Evolutionary conservation across 2,888 invertebrate species (phyloP).

Genomic region (Acronicta psi): DNA sequence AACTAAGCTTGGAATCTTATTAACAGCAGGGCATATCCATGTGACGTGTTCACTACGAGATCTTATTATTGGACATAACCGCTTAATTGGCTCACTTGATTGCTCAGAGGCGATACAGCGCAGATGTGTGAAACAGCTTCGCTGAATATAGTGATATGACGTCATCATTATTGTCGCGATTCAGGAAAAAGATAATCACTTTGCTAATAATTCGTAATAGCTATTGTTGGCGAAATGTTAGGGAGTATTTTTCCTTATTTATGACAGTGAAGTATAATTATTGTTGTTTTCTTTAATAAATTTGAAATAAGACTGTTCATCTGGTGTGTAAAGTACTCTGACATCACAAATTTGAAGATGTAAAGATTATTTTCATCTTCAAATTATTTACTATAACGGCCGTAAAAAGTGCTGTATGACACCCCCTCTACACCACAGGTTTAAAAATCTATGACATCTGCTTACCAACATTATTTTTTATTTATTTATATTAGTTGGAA

Average conservation of each 20-base stretch:
- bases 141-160: slow-evolving; percentile 7
- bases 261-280: neutral
- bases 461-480: too few species aligned
- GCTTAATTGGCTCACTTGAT: slow-evolving; percentile 56
- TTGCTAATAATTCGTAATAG: neutral
- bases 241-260: neutral
- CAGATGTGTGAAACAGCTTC: slow-evolving; percentile 43
- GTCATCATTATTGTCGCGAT: slow-evolving; percentile 3
- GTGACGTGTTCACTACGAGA: slow-evolving; percentile 50
- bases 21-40: slow-evolving; percentile 50
- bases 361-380: too few species aligned
- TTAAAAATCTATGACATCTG: too few species aligned
- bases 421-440: too few species aligned
- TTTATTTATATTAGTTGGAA: too few species aligned
- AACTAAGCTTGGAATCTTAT: slow-evolving; percentile 46
- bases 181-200: neutral
- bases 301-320: too few species aligned
- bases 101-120: slow-evolving; percentile 36
- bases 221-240: neutral
- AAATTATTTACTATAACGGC: too few species aligned
- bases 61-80: slow-evolving; percentile 61
- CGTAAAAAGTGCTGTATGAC: too few species aligned
- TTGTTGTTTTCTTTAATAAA: too few species aligned
- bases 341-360: too few species aligned
- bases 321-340: too few species aligned